phyloP scores from a whole-genome alignment of 1,140 invertebrate genomes.

The Panagrolaimus sp. region DNA sequence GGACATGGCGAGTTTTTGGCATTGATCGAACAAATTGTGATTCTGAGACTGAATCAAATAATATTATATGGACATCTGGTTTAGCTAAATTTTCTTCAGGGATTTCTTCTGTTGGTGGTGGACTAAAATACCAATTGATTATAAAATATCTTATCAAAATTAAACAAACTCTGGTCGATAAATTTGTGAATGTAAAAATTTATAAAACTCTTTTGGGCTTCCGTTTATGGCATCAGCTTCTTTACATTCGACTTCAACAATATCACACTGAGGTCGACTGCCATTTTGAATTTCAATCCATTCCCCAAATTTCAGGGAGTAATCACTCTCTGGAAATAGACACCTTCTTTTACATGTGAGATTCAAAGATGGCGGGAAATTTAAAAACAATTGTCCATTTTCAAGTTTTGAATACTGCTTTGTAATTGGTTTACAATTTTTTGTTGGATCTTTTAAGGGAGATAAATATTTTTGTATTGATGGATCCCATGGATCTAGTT shows the following conservation, averaged over 20 bases:
- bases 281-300: slow-evolving; percentile 17
- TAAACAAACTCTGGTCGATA: neutral
- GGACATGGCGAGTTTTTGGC: slow-evolving; percentile 22
- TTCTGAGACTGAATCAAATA: slow-evolving; percentile 24
- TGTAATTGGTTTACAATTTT: neutral
- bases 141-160: neutral
- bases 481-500: neutral
- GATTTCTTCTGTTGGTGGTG: neutral
- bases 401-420: neutral
- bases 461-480: neutral
- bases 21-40: slow-evolving; percentile 17
- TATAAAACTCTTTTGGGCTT: neutral
- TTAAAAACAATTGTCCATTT: neutral
- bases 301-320: neutral
- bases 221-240: neutral
- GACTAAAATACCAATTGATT: neutral
- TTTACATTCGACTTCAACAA: slow-evolving; percentile 26
- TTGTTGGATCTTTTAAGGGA: neutral
- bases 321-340: neutral
- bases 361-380: neutral
- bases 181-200: slow-evolving; percentile 19
- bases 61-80: slow-evolving; percentile 20
- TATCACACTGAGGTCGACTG: slow-evolving; percentile 18
- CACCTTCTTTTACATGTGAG: neutral
- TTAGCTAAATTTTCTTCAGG: neutral